Evolutionary conservation across 2,113 vertebrate genomes (phyloP), one percentile per base, ranked within the genome.

Genomic region (Trinectes maculatus): DNA sequence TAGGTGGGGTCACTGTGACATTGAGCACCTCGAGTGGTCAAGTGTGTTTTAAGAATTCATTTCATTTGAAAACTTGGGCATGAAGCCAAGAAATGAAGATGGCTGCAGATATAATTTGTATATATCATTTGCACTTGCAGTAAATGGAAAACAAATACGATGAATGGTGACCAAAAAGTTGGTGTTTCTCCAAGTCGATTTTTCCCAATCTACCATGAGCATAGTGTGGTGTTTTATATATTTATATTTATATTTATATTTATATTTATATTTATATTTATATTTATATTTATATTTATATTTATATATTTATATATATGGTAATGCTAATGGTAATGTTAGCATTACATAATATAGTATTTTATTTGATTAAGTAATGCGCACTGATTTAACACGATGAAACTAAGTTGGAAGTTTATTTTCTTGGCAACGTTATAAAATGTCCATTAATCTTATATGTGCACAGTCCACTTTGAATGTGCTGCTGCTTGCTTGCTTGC

Each of bases 11-110:
- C 61, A 29, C 19, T 19, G 51, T 75, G 66, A 70, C 73, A 39
- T 64, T 77, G 56, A 74, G 68, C 12, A 34, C 42, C 25, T 34
- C 8, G 21, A 58, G 59, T 62, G 55, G 28, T 71, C 39, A 47
- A 58, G 42, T 73, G 34, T 82, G 75, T 70, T 67, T 54, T 71
- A 73, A 67, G 43, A 71, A 69, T 64, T 74, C 7, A 36, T 9
- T n/a, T 59, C 57, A 25, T n/a, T 58, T 31, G 40, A 57, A n/a
- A 53, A 77, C 16, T 71, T 3, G 3, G 74, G 67, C 78, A 55
- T n/a, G 4, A 51, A 69, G 62, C 70, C 79, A 73, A 62, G 43
- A 59, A 29, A 56, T 43, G 39, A 42, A 54, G 42, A 53, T 21
- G 33, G 49, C 31, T 52, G 29, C 46, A 49, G 28, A 57, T 42